Conservation (phyloP, 2,797 vertebrate genomes). For the Enoplosus armatus region DNA sequence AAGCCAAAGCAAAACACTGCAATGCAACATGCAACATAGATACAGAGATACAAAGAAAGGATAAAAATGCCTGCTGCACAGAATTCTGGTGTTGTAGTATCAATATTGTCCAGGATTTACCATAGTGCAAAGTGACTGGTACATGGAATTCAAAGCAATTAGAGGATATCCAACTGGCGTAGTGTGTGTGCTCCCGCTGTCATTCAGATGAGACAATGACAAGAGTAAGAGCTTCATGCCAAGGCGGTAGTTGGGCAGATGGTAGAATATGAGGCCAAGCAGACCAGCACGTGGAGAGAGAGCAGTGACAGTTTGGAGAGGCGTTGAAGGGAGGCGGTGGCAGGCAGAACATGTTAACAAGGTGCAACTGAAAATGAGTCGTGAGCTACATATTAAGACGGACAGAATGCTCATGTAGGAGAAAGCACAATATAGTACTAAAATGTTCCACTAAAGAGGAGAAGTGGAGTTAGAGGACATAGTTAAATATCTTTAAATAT, state of each 20-base stretch:
- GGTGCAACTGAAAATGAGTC: constrained; percentile 51
- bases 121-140: constrained; percentile 13
- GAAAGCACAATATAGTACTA: not conserved
- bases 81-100: constrained; percentile 1
- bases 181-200: constrained; percentile 25
- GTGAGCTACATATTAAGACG: constrained; percentile 31
- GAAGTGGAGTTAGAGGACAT: not conserved
- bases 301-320: constrained; percentile 39
- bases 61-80: not conserved
- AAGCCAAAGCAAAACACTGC: constrained; percentile 7
- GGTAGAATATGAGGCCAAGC: constrained; percentile 70
- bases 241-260: constrained; percentile 74
- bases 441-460: not conserved
- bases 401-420: constrained; percentile 7
- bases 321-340: constrained; percentile 24
- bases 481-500: not conserved
- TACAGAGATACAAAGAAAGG: not conserved
- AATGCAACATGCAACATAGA: constrained; percentile 4
- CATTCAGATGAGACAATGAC: constrained; percentile 62
- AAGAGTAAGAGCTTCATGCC: constrained; percentile 49
- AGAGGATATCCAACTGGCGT: constrained; percentile 41
- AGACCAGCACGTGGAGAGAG: constrained; percentile 57
- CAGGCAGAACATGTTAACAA: constrained; percentile 62
- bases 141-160: constrained; percentile 47
- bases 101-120: constrained; percentile 14